phyloP scores from a whole-genome alignment of 2,888 invertebrate species.

The Drosophila monieri region DNA sequence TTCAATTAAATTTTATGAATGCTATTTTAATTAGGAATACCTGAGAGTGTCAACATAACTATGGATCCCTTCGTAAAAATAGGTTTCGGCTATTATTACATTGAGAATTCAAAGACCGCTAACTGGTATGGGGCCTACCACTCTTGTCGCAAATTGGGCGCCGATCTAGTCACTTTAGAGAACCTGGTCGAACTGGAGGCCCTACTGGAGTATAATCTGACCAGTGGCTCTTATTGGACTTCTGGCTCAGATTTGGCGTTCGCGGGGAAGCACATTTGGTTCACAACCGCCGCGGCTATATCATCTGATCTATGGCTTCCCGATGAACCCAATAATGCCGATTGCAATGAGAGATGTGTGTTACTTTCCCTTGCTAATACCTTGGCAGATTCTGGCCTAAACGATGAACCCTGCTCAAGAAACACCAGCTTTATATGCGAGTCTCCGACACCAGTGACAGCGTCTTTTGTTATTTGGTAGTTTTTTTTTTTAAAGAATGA shows the following conservation, averaged over 20 bases:
- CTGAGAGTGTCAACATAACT: background rate
- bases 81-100: background rate
- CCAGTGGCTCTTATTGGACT: background rate
- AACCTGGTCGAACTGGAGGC: background rate
- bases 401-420: background rate
- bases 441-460: background rate
- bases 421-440: conserved; percentile 1
- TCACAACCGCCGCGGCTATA: background rate
- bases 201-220: background rate
- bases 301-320: background rate
- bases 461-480: conserved; percentile 1
- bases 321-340: background rate
- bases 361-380: background rate
- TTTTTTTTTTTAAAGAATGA: background rate
- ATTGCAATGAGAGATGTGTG: background rate
- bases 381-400: background rate
- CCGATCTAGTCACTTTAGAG: background rate
- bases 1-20: background rate
- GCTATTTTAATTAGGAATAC: background rate
- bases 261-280: background rate
- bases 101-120: background rate
- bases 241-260: background rate
- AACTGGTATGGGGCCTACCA: background rate
- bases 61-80: background rate
- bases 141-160: background rate